Conservation (phyloP, 2,113 vertebrate genomes). For the Carlito syrichta region DNA sequence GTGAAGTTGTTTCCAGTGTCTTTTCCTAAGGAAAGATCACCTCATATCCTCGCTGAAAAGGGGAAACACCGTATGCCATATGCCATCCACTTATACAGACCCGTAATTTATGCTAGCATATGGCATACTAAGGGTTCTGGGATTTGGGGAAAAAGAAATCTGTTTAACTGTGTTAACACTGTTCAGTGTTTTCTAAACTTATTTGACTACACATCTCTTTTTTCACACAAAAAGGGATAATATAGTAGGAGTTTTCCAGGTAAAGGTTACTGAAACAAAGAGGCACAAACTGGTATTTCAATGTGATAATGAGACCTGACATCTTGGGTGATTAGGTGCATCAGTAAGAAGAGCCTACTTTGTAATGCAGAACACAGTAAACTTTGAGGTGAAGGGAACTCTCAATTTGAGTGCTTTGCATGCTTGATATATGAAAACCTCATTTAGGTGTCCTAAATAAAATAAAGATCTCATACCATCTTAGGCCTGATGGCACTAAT, state of each 20-base stretch:
- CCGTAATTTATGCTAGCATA: neutral
- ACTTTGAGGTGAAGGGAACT: neutral
- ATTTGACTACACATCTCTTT: neutral
- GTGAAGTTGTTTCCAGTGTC: neutral
- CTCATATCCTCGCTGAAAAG: neutral
- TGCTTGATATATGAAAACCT: neutral
- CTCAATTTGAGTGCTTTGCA: neutral
- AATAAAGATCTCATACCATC: neutral
- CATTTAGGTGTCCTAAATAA: neutral
- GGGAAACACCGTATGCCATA: neutral
- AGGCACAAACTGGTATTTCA: neutral
- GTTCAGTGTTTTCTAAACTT: neutral
- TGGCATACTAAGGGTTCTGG: neutral
- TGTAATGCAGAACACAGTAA: neutral
- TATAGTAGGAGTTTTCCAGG: neutral
- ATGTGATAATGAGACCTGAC: neutral
- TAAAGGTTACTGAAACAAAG: neutral
- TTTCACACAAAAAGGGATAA: neutral
- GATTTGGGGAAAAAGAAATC: neutral
- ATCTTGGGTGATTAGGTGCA: neutral
- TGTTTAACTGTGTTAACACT: neutral
- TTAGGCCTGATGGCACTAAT: neutral
- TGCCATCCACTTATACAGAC: neutral
- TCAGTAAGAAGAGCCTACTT: neutral
- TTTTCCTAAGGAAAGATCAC: neutral